Evolutionary conservation across 2,888 invertebrate species (phyloP), one percentile per base, ranked within the genome.

Genomic region (Tetragonisca angustula): DNA sequence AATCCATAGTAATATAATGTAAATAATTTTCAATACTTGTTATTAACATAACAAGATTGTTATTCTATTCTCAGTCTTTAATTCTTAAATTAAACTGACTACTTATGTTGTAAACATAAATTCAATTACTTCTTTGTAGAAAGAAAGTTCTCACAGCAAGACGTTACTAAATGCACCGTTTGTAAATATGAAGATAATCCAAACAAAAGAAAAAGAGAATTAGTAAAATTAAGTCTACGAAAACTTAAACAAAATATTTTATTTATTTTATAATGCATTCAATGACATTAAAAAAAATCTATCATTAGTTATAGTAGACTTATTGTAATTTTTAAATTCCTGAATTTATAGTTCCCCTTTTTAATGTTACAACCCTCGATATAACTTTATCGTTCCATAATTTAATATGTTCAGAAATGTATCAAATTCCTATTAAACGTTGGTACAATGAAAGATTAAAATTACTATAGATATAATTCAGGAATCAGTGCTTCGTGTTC

Each of bases 401-500:
- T 49, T 54, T 32, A 11, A 19, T 43, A 21, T 43, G 32, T 43
- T 11, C 43, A 13, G 17, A 64, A 65, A 74, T 78, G 11, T 19
- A 15, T 21, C 11, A 50, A 24, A 32, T 70, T 4, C n/a, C 43
- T 52, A 19, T 50, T 2, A 56, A 52, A 49, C 0, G 49, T 72
- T 43, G 11, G 4, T 65, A 64, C 36, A 49, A 54, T 61, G 13
- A 52, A 27, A 54, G 32, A 73, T 59, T 69, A 19, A 32, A n/a
- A 24, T 43, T n/a, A 73, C 54, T n/a, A 81, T 76, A 15, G 81
- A 79, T 54, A 79, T 4, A 59, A 62, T 76, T 88, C 81, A 87
- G 50, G 88, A 86, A 81, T 91, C 91, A 54, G 80, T 88, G 79
- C 89, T 91, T 79, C 87, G 84, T 79, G 89, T 90, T 81, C 90